Evolutionary conservation across 2,888 invertebrate genomes (phyloP).

Genomic region (Antheraea yamamai): DNA sequence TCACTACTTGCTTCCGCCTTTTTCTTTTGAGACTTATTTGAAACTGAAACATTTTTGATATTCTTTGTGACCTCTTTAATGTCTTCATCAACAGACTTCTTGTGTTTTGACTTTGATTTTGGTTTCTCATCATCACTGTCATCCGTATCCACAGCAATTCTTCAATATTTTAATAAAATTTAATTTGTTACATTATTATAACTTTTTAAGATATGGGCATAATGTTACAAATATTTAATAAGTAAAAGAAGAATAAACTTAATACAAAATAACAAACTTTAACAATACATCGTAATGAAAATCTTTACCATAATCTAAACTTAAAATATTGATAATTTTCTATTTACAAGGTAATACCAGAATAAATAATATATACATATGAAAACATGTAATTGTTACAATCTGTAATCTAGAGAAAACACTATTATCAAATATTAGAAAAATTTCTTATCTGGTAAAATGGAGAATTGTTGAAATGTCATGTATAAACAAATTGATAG

Average conservation of each 20-base stretch:
- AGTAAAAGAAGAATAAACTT: not conserved
- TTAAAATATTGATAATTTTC: not conserved
- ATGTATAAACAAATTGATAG: too few relatives aligned
- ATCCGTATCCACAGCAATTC: constrained; percentile 67
- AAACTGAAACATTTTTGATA: constrained; percentile 82
- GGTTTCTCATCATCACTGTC: constrained; percentile 76
- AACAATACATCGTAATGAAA: not conserved
- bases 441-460: too few relatives aligned
- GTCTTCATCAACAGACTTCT: constrained; percentile 75
- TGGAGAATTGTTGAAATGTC: too few relatives aligned
- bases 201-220: not conserved
- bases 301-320: not conserved
- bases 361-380: not conserved
- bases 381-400: not conserved
- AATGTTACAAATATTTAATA: not conserved
- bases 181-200: not conserved
- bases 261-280: not conserved
- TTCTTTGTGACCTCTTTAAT: constrained; percentile 80
- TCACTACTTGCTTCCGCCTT: constrained; percentile 61
- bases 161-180: constrained; percentile 34
- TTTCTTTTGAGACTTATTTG: constrained; percentile 78
- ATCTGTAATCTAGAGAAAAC: too few relatives aligned
- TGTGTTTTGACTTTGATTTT: constrained; percentile 73
- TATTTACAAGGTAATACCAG: not conserved
- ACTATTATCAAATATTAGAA: too few relatives aligned